Evolutionary conservation across 1,140 invertebrate species (phyloP), one percentile per base, ranked within the genome.

Genomic region (Gerris buenoi): DNA sequence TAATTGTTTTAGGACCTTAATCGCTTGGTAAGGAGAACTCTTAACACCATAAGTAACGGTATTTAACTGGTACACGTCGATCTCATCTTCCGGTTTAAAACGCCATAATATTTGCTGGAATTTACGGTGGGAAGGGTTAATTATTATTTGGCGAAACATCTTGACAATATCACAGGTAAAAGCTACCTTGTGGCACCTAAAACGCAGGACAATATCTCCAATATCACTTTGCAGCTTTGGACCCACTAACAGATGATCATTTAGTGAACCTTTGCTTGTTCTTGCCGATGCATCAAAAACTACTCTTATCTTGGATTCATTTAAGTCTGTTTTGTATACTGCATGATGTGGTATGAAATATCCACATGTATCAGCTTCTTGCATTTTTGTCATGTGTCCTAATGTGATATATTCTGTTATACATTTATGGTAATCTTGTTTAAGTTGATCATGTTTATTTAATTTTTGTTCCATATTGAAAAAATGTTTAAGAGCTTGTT

Each of bases 141-240:
- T 46, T 10, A 10, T 18, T 46, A 46, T 46, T 46, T 46, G 33
- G 5, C 33, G 33, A 46, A 10, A 46, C 33, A 46, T 46, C 33
- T 46, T 46, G 18, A 46, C 33, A 18, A 46, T 46, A 18, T 46
- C 33, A 46, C 33, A 46, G 5, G 33, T 46, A 46, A 46, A 46
- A 5, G 33, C 33, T 46, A 46, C 18, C 5, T 18, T 5, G 18
- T 46, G 33, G 18, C 33, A 18, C 18, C 33, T 46, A 46, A 46
- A 46, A 46, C 33, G 33, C 5, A 46, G 33, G 33, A 46, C 33
- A 46, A 46, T 46, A 46, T 46, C 33, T 46, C 33, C 33, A 10
- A 65, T 65, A 29, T 65, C 64, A 22, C 23, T 22, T 46, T 65
- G 64, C 18, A 65, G 25, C 33, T 65, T 65, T n/a, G 64, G 64